Conservation (phyloP, 2,113 vertebrate species). For the Nansenia antarctica region DNA sequence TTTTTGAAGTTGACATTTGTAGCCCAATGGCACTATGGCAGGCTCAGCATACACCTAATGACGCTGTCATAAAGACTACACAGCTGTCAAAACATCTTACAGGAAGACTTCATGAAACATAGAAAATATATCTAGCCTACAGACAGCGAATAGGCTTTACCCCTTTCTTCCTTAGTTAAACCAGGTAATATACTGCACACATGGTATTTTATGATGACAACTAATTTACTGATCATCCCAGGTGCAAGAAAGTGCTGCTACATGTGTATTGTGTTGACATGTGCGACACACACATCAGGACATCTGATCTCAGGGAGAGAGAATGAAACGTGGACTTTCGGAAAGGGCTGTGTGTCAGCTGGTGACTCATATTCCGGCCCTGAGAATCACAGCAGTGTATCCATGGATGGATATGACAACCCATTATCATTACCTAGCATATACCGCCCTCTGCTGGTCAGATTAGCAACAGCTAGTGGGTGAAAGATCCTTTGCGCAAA, state of each 20-base stretch:
- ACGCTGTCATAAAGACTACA: too few species aligned
- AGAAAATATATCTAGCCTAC: too few species aligned
- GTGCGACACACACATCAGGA: neutral
- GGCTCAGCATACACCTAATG: too few species aligned
- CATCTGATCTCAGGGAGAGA: neutral
- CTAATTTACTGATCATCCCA: neutral
- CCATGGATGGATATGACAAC: too few species aligned
- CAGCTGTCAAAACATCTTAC: too few species aligned
- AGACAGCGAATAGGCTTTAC: too few species aligned
- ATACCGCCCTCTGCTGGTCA: slow-evolving; percentile 63
- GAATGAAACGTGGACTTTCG: neutral
- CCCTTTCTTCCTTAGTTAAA: too few species aligned
- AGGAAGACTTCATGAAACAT: too few species aligned
- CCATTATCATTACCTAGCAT: slow-evolving; percentile 13
- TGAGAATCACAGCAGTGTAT: neutral
- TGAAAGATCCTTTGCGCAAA: too few species aligned
- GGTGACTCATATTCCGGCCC: slow-evolving; percentile 8
- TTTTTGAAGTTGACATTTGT: slow-evolving; percentile 18
- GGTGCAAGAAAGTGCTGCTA: neutral
- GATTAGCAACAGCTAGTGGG: neutral
- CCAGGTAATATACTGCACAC: too few species aligned
- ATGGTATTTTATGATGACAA: too few species aligned
- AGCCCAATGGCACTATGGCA: neutral
- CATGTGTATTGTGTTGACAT: neutral
- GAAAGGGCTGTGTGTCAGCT: neutral